Conservation (phyloP, 2,797 vertebrate species). For the Oryzias sinensis region DNA sequence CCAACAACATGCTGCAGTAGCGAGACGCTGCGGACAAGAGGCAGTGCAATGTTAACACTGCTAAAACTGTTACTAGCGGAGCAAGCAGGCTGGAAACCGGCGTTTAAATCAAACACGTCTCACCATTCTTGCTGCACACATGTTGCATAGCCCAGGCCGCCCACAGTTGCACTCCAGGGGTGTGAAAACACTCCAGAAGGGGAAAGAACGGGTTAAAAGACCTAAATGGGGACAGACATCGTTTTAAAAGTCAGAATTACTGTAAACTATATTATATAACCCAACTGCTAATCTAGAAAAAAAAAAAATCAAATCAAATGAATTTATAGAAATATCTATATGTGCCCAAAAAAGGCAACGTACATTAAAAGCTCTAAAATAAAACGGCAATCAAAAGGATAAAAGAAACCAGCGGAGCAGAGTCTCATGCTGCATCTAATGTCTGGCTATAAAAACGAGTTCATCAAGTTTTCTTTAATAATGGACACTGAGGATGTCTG, state of each 20-base stretch:
- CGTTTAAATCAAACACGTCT: conserved; percentile 26
- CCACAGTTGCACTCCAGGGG: conserved; percentile 97
- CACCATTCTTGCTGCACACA: conserved; percentile 99
- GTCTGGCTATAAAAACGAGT: too few relatives aligned
- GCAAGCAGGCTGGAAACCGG: background rate
- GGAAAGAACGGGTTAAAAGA: conserved; percentile 99
- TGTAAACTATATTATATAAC: background rate
- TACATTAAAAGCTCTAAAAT: too few relatives aligned
- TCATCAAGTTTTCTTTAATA: too few relatives aligned
- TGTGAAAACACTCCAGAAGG: conserved; percentile 92
- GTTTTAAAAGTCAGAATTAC: background rate
- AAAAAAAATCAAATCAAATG: too few relatives aligned
- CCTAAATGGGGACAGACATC: conserved; percentile 62
- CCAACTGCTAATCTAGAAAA: background rate
- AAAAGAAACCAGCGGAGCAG: too few relatives aligned
- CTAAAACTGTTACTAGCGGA: background rate
- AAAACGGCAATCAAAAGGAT: too few relatives aligned
- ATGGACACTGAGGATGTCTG: too few relatives aligned
- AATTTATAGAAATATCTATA: too few relatives aligned
- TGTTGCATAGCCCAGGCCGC: conserved; percentile 99
- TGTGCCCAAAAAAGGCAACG: too few relatives aligned
- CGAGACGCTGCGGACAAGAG: conserved; percentile 79
- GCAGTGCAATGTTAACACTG: background rate
- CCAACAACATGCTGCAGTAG: conserved; percentile 98
- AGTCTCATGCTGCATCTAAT: too few relatives aligned